Evolutionary conservation across 2,797 vertebrate genomes (phyloP), one percentile per base, ranked within the genome.

Genomic region (Macropus fuliginosus): DNA sequence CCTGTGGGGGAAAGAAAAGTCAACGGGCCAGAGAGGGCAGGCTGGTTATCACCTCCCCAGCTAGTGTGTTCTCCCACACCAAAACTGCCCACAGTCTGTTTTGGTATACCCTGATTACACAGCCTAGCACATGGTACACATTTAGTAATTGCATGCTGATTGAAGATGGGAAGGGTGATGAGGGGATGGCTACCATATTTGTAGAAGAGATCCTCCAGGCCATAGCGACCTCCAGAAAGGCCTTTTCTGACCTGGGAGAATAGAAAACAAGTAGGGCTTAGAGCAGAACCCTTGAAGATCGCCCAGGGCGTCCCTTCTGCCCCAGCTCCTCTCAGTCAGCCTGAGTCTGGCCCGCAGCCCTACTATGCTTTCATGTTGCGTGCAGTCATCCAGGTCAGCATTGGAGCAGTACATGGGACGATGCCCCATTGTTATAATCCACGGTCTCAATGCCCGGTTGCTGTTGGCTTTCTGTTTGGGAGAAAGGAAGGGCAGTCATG

Each of bases 371-470:
- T 99, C 98, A 1, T 99, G 99, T 74, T 50, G 94, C 0, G 99
- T 99, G 91, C 99, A 99, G 98, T 99, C 99, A 1, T 99, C 99
- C 50, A 98, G 94, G 96, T 99, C 99, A 0, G 99, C 98, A 0
- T 99, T 99, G 54, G 99, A 99, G 95, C 99, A 99, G 98, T 99
- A 99, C 99, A 99, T 99, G 91, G 99, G 99, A 95, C 99, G 98
- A 97, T 99, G 99, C 90, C 99, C 99, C 99, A 99, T 99, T 56
- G 99, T 99, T 97, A 99, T 99, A 98, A 99, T 99, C 99, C 99
- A 99, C 0, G 99, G 99, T n/a, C 97, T 98, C 34, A 91, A 98
- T 95, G 92, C 99, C 97, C 98, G 98, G 98, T 97, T 99, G 99
- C 10, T 16, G 2, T 54, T 99, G 91, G 99, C 99, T 97, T 99